Evolutionary conservation across 2,888 invertebrate genomes (phyloP), one percentile per base, ranked within the genome.

Genomic region (Buathra laborator): DNA sequence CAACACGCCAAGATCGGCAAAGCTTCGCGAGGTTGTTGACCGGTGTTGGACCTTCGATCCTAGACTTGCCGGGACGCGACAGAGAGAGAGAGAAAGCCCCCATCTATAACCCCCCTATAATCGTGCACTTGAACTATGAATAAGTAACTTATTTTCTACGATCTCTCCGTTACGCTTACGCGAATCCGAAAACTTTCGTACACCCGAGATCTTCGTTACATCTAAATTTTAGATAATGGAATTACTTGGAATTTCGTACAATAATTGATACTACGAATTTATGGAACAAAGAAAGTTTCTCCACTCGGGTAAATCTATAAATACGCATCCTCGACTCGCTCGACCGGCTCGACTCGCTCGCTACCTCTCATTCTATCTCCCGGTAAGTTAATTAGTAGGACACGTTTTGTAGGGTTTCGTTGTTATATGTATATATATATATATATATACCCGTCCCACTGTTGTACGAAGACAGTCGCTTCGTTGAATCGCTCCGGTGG

Each of bases 11-110:
- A 70, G 51, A 75, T 83, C 79, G 83, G 68, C 72, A 62, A 56
- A 83, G 72, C 74, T 75, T 14, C 68, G 62, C 1, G 74, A 83
- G 83, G 83, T 79, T 74, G 75, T 79, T 83, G 83, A 83, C 83
- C 83, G 79, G 43, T 68, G 79, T 16, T 53, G 74, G 74, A 75
- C 74, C 83, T 75, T 70, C 83, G 53, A 29, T 64, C 44, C 76
- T 70, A 46, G 70, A 43, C 56, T 24, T 24, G 16, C 32, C 48
- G 53, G n/a, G n/a, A 48, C 3, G 10, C 56, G n/a, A 44, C 56
- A 12, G 44, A 16, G 53, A 44, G 43, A 5, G 51, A 32, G 3
- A 62, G 12, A 24, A 32, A 19, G 19, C 16, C 29, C 59, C 59
- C 12, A 24, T 37, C 6, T 4, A 72, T 59, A 44, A 56, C 9